Conservation (phyloP, 2,888 invertebrate species). For the Neoascia interrupta region DNA sequence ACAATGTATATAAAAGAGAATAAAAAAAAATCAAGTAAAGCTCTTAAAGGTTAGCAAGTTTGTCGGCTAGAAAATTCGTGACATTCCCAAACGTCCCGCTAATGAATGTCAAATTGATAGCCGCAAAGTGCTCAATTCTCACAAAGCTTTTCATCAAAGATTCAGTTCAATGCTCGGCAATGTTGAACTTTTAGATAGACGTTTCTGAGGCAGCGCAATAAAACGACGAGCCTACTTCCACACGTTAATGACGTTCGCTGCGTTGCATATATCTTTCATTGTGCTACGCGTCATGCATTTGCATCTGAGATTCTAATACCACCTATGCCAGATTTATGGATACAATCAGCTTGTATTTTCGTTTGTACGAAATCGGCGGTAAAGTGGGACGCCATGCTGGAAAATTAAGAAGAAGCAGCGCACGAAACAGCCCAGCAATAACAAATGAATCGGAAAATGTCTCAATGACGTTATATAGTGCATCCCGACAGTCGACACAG, state of each 20-base stretch:
- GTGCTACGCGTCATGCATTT: constrained; percentile 3
- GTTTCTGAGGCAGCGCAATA: constrained; percentile 15
- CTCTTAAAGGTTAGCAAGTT: constrained; percentile 11
- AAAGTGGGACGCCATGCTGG: constrained; percentile 22
- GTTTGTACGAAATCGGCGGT: not conserved
- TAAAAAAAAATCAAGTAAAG: too few relatives aligned
- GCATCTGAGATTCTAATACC: constrained; percentile 43
- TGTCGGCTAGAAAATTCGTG: constrained; percentile 3
- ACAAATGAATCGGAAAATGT: constrained; percentile 59
- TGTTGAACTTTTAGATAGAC: too few relatives aligned
- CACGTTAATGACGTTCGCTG: constrained; percentile 47
- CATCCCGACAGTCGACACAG: constrained; percentile 7
- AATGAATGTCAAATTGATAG: constrained; percentile 47
- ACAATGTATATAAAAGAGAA: not conserved
- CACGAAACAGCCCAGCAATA: constrained; percentile 5
- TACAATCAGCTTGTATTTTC: constrained; percentile 38
- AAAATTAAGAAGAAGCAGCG: not conserved
- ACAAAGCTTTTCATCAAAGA: constrained; percentile 29
- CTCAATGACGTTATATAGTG: constrained; percentile 61
- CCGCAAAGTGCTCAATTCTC: constrained; percentile 31
- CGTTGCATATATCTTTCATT: constrained; percentile 50
- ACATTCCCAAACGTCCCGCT: constrained; percentile 42
- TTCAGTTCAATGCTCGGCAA: constrained; percentile 28
- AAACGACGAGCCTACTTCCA: constrained; percentile 18
- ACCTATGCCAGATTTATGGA: constrained; percentile 57